Evolutionary conservation across 1,140 invertebrate species (phyloP).

Genomic region (Kradibia gibbosae): DNA sequence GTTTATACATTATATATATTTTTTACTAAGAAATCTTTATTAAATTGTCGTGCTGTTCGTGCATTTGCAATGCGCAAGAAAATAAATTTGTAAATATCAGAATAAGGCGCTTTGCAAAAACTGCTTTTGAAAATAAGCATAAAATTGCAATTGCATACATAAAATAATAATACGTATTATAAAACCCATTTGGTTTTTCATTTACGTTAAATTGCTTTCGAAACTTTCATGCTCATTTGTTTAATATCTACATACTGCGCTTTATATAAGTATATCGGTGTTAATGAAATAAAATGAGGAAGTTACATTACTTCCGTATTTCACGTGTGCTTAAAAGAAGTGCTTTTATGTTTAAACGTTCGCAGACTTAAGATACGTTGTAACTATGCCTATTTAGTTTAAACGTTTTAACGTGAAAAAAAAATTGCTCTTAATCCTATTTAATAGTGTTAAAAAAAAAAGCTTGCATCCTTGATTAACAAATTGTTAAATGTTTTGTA

Average conservation of each 20-base stretch:
- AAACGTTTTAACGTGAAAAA: conserved; percentile 30
- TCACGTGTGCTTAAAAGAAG: conserved; percentile 9
- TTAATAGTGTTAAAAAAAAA: conserved; percentile 44
- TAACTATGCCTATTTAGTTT: conserved; percentile 22
- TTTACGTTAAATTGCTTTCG: not conserved
- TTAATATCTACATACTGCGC: not conserved
- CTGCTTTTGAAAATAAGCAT: not conserved
- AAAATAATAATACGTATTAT: not conserved
- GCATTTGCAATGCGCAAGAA: not conserved
- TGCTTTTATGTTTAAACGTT: conserved; percentile 41
- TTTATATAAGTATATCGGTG: not conserved
- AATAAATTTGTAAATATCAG: not conserved
- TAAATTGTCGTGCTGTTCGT: conserved; percentile 1
- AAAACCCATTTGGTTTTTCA: not conserved
- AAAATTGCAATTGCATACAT: conserved; percentile 2
- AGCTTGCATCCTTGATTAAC: conserved; percentile 50
- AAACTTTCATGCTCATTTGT: not conserved
- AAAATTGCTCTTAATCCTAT: conserved; percentile 36
- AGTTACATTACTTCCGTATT: conserved; percentile 34
- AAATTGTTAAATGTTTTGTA: conserved; percentile 36
- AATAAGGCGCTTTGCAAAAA: not conserved
- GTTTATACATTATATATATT: conserved; percentile 9
- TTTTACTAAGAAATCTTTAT: not conserved
- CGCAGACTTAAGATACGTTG: conserved; percentile 44
- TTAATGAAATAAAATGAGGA: conserved; percentile 23